Conservation (phyloP, 1,140 invertebrate genomes). For the Helicoverpa zea region DNA sequence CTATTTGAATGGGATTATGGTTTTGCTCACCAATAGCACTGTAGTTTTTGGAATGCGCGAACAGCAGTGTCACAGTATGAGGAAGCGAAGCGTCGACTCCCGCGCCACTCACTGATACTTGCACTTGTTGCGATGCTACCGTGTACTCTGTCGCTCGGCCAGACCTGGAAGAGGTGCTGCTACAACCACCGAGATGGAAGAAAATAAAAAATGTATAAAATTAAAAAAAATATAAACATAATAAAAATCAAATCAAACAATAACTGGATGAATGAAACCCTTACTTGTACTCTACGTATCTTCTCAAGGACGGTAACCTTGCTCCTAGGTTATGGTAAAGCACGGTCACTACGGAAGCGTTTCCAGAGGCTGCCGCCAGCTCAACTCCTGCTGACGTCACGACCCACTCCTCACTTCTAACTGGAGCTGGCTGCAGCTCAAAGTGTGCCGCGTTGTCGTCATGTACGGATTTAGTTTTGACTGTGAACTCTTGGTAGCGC, state of each 20-base stretch:
- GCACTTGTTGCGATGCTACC: conserved; percentile 74
- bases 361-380: conserved; percentile 65
- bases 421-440: conserved; percentile 59
- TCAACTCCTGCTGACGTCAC: conserved; percentile 75
- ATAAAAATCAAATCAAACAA: background rate
- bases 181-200: conserved; percentile 55
- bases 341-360: conserved; percentile 72
- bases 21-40: conserved; percentile 73
- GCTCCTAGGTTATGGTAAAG: conserved; percentile 74
- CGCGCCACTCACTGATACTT: conserved; percentile 63
- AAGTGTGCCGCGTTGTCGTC: conserved; percentile 76
- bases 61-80: conserved; percentile 74
- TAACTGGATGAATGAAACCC: conserved; percentile 35
- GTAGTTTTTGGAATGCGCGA: conserved; percentile 77
- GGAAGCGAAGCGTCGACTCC: conserved; percentile 59
- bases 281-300: conserved; percentile 79
- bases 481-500: conserved; percentile 69
- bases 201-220: conserved; percentile 54
- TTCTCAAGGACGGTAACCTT: conserved; percentile 75
- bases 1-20: background rate
- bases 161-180: conserved; percentile 69
- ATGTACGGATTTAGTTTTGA: conserved; percentile 67
- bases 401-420: conserved; percentile 70
- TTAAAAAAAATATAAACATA: conserved; percentile 16
- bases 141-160: conserved; percentile 75